Base-by-base conservation (phyloP, 2,888 invertebrate species). In the Andrena hattorfiana region DNA sequence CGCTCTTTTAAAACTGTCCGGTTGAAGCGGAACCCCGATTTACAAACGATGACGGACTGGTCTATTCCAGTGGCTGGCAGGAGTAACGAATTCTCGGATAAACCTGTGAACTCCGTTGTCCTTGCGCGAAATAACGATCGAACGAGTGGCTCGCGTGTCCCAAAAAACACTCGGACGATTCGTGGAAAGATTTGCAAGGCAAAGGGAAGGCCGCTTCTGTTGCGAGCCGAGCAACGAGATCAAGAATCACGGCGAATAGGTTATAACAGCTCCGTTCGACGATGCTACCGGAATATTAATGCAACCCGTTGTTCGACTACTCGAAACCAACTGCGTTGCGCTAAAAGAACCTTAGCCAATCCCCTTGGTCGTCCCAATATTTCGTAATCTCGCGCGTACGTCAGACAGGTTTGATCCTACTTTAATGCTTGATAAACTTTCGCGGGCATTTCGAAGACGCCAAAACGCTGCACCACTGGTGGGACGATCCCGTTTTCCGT, bases 281-380 rank as follows among this genome's bases (percentile, higher is more conserved):
- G 87, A 91, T 88, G 90, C 83, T 81, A 88, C 88, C 89, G 84
- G 92, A 91, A 92, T 92, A 91, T 92, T 91, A 92, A 92, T 90
- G 89, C 86, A 87, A 82, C 83, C 86, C 75, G 56, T 56, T 80
- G 89, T 92, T 92, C 89, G 92, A 89, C 90, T 89, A 68, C 67
- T 70, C 85, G 89, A 85, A 90, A 90, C 91, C 88, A 90, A 92
- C 92, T 89, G 89, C 87, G 84, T 85, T 80, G 81, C 85, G 81
- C 85, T 78, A 85, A 82, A 68, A 85, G 88, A 87, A 16, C 42
- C 90, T 90, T 84, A 87, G 90, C 90, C 91, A 89, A 90, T 92
- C 87, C 88, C 81, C 83, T 79, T 81, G 81, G 89, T 83, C 80
- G 84, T 87, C 87, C 86, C 74, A 80, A 81, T 82, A 85, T 90